Evolutionary conservation across 2,113 vertebrate genomes (phyloP).

Genomic region (Neotoma lepida): DNA sequence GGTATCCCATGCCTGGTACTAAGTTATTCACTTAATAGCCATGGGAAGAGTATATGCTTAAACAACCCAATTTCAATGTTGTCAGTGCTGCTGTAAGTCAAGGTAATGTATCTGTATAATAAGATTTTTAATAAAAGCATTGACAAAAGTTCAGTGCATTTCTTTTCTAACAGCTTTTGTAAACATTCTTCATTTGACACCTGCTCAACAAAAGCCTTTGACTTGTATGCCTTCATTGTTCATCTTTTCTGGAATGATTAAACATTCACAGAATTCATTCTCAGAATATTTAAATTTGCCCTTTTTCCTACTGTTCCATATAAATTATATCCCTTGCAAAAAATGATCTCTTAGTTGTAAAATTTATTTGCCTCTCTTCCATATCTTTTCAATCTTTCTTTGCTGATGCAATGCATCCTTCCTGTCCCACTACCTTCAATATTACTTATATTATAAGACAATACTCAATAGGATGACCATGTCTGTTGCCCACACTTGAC

Average conservation of each 20-base stretch:
- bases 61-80: background rate
- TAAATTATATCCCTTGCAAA: conserved; percentile 43
- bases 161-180: conserved; percentile 13
- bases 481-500: background rate
- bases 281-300: conserved; percentile 50
- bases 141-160: background rate
- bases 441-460: background rate
- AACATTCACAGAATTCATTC: conserved; percentile 51
- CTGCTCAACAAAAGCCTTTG: conserved; percentile 40
- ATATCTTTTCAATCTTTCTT: conserved; percentile 5
- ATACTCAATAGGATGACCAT: background rate
- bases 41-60: background rate
- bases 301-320: background rate
- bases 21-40: background rate
- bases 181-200: conserved; percentile 48
- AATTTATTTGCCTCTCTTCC: background rate
- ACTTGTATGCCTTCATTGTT: conserved; percentile 19
- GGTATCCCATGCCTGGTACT: background rate
- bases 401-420: background rate
- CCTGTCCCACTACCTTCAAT: background rate
- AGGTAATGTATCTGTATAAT: background rate
- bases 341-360: background rate
- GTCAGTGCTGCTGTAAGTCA: background rate
- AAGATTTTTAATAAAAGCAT: conserved; percentile 14
- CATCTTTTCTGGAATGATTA: conserved; percentile 15